Evolutionary conservation across 2,888 invertebrate species (phyloP).

Genomic region (Ecdyonurus torrentis): DNA sequence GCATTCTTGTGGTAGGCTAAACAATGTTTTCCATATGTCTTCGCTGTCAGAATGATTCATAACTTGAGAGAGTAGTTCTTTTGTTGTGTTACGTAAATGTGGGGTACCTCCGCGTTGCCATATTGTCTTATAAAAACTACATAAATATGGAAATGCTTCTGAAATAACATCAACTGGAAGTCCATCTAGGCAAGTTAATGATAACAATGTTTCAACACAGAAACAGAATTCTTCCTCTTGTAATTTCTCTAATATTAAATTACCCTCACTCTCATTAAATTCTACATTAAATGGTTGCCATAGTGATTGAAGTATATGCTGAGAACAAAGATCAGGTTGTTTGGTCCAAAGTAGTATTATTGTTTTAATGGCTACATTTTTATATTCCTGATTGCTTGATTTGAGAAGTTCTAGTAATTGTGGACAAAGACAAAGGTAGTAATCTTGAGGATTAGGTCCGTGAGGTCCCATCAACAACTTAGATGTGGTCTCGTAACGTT

Average conservation of each 20-base stretch:
- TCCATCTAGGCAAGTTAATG: not conserved
- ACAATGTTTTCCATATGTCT: not conserved
- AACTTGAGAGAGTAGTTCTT: not conserved
- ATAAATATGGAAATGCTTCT: not conserved
- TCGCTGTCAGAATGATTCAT: not conserved
- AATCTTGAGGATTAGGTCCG: not conserved
- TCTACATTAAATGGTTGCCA: not conserved
- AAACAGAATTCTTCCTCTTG: not conserved
- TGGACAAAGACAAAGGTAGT: not conserved
- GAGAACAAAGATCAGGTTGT: not conserved
- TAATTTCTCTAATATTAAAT: not conserved
- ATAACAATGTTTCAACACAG: not conserved
- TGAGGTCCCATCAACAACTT: not conserved
- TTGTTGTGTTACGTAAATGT: not conserved
- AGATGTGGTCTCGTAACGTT: not conserved
- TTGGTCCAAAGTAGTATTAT: not conserved
- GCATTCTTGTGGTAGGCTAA: not conserved
- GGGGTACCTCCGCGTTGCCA: not conserved
- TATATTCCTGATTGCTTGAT: not conserved
- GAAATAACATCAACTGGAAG: not conserved
- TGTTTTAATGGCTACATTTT: not conserved
- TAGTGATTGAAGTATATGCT: not conserved
- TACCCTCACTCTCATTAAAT: not conserved
- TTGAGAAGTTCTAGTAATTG: not conserved
- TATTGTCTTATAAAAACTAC: not conserved